phyloP scores from a whole-genome alignment of 2,113 vertebrate genomes.

The Myotis lucifugus region DNA sequence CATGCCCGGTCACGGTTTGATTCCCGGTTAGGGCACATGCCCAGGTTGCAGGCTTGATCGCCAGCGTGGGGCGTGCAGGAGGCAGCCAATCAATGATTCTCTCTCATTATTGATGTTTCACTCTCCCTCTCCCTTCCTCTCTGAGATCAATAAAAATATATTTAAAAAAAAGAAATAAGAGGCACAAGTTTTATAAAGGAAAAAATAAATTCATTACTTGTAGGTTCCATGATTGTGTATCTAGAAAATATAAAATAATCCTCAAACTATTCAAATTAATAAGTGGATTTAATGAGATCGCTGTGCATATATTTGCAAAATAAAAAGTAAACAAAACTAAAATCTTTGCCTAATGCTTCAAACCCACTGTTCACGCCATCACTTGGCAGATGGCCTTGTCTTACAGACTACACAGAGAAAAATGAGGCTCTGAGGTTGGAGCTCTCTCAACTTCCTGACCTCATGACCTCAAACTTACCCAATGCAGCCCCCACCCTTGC shows the following conservation, averaged over 20 bases:
- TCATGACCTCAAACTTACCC: neutral
- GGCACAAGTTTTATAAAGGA: neutral
- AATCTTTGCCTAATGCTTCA: conserved; percentile 8
- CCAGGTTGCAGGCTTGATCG: too few species aligned
- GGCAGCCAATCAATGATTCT: too few species aligned
- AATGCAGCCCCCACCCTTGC: neutral
- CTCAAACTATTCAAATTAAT: neutral
- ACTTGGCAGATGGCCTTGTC: neutral
- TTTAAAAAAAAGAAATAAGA: neutral
- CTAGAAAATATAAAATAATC: neutral
- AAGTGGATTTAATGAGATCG: neutral
- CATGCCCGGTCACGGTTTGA: too few species aligned
- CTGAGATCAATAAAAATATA: too few species aligned
- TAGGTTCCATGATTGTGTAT: neutral
- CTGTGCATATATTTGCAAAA: conserved; percentile 4
- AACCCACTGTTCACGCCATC: neutral
- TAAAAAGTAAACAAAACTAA: neutral
- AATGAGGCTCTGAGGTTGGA: neutral
- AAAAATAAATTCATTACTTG: neutral
- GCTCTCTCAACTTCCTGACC: neutral
- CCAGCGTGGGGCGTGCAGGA: too few species aligned
- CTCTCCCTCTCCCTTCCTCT: too few species aligned
- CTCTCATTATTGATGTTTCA: too few species aligned
- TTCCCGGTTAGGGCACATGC: too few species aligned
- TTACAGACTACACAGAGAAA: neutral